phyloP scores from a whole-genome alignment of 2,888 invertebrate genomes.

The Cephonodes hylas region DNA sequence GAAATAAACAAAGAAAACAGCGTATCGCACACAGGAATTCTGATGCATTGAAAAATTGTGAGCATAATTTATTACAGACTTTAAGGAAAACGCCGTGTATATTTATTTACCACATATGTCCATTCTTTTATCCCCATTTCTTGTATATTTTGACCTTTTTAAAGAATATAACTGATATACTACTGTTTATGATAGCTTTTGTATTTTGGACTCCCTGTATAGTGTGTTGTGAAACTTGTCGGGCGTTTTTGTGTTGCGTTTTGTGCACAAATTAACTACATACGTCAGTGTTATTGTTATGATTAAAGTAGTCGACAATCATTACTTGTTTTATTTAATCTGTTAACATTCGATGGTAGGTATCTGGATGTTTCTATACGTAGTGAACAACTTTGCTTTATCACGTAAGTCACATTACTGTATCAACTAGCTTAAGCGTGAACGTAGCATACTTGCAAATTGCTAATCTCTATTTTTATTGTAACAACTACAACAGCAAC shows the following conservation, averaged over 20 bases:
- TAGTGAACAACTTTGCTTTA: too few relatives aligned
- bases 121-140: conserved; percentile 53
- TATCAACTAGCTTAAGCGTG: too few relatives aligned
- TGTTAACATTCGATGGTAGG: background rate
- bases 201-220: conserved; percentile 57
- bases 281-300: background rate
- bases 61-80: conserved; percentile 42
- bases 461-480: too few relatives aligned
- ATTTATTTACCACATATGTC: conserved; percentile 56
- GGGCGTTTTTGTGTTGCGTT: conserved; percentile 44
- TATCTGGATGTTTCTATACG: too few relatives aligned
- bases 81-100: conserved; percentile 52
- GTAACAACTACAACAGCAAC: too few relatives aligned
- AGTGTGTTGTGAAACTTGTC: conserved; percentile 41
- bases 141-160: conserved; percentile 37
- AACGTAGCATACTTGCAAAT: too few relatives aligned
- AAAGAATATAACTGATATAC: conserved; percentile 35
- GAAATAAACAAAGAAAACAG: conserved; percentile 26
- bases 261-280: conserved; percentile 33
- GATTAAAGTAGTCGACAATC: background rate
- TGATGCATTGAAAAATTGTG: conserved; percentile 39
- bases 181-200: conserved; percentile 45
- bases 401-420: too few relatives aligned
- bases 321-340: background rate
- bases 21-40: conserved; percentile 39